A percentile compares a stretch with the other conserved stretches of the same genome.
Evolutionary conservation across 2,797 vertebrate genomes (phyloP).

Genomic region (Diglossa cyanea): DNA sequence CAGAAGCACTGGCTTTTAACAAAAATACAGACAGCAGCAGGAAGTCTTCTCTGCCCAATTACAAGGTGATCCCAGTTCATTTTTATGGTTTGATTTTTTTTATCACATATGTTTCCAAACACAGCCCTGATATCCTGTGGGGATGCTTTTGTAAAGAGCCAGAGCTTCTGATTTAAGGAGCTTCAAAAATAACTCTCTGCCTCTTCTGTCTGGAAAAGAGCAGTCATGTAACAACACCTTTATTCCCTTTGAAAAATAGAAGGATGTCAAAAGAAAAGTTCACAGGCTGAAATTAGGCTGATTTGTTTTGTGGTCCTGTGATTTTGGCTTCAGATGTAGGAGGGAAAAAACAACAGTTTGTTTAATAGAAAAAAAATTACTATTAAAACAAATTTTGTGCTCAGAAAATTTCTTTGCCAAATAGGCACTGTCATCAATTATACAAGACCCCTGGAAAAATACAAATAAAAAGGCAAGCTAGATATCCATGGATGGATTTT

Average conservation of each 20-base stretch:
- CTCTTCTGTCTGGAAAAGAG: constrained; percentile 73
- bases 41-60: constrained; percentile 81
- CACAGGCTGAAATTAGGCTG: constrained; percentile 73
- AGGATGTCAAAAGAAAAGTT: constrained; percentile 76
- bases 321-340: constrained; percentile 61
- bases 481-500: constrained; percentile 31
- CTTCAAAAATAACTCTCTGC: constrained; percentile 79
- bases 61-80: constrained; percentile 80
- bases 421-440: constrained; percentile 65
- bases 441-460: constrained; percentile 48
- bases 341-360: constrained; percentile 38
- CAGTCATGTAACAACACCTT: constrained; percentile 73
- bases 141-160: constrained; percentile 81
- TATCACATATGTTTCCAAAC: constrained; percentile 81
- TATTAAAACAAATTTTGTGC: constrained; percentile 64
- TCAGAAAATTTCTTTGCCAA: constrained; percentile 62
- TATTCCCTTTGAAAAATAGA: constrained; percentile 79
- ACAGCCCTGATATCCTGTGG: constrained; percentile 78
- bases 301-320: constrained; percentile 74
- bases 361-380: constrained; percentile 71
- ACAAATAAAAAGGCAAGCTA: constrained; percentile 20
- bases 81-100: constrained; percentile 79
- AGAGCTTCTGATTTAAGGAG: constrained; percentile 81
- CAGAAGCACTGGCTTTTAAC: constrained; percentile 68
- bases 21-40: constrained; percentile 72